A percentile compares a stretch with the other conserved stretches of the same genome.
Evolutionary conservation across 2,113 vertebrate species (phyloP).

Genomic region (Phoxinus phoxinus): DNA sequence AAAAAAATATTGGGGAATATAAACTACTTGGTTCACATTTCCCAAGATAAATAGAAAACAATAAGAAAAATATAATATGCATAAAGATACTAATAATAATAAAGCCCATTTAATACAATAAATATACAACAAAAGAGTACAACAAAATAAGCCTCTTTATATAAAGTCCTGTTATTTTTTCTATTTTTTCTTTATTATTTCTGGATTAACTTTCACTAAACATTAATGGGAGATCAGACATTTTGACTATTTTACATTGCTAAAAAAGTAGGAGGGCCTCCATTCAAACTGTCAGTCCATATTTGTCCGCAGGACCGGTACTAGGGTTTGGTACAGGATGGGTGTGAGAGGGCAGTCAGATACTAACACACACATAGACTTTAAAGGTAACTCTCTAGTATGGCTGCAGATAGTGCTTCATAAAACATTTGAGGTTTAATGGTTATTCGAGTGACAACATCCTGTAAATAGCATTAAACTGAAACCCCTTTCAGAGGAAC

Average conservation of each 20-base stretch:
- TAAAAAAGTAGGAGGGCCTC: background rate
- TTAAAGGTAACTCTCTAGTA: slow-evolving; percentile 3
- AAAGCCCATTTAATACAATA: background rate
- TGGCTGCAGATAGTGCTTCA: background rate
- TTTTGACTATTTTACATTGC: background rate
- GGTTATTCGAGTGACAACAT: background rate
- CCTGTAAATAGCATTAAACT: slow-evolving; percentile 37
- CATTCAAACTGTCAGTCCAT: background rate
- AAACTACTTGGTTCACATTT: background rate
- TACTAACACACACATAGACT: background rate
- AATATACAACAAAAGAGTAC: background rate
- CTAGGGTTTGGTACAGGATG: slow-evolving; percentile 25
- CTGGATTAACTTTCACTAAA: background rate
- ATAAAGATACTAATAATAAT: no score
- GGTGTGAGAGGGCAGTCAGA: background rate
- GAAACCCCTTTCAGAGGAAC: background rate
- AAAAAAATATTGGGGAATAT: background rate
- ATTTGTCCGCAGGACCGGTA: background rate
- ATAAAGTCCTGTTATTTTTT: background rate
- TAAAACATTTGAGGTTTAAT: slow-evolving; percentile 32
- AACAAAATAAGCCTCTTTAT: background rate
- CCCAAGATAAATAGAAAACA: background rate
- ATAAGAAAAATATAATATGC: background rate
- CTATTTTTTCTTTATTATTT: no score
- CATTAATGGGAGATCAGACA: background rate